These are phyloP conservation scores for Drosophila auraria DNA, from an alignment of 1,140 invertebrate genomes.

Conservation along the genomic window DNA sequence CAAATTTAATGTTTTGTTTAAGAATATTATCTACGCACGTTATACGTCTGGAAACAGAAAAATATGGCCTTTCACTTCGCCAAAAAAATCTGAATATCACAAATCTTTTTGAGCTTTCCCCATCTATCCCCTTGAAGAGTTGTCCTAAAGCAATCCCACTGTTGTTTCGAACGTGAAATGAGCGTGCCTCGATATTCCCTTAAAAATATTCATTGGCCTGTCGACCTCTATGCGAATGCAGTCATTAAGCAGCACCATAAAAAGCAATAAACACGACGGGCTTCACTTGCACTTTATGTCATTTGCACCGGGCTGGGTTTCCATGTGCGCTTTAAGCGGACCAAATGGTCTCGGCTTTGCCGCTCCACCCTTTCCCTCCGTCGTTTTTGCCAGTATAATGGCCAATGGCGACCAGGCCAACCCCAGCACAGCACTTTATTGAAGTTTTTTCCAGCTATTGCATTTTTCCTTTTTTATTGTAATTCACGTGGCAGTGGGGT, in stretches of 20 bases:
- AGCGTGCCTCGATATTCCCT: background rate
- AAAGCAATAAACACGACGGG: constrained; percentile 77
- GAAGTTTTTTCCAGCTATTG: constrained; percentile 45
- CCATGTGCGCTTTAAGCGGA: constrained; percentile 64
- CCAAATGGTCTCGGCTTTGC: constrained; percentile 42
- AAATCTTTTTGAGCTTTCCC: no score
- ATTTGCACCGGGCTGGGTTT: constrained; percentile 55
- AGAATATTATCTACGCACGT: no score
- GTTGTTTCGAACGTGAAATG: constrained; percentile 14
- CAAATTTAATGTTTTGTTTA: no score
- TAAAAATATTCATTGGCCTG: background rate
- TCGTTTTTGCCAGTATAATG: constrained; percentile 26
- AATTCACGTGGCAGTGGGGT: constrained; percentile 56
- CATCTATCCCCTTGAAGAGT: background rate
- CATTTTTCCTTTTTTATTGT: constrained; percentile 32
- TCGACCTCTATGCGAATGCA: constrained; percentile 49
- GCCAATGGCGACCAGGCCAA: constrained; percentile 14
- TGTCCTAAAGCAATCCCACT: background rate
- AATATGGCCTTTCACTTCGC: no score
- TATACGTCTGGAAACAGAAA: no score
- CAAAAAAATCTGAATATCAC: no score
- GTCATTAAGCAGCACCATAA: constrained; percentile 74
- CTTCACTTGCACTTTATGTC: constrained; percentile 72
- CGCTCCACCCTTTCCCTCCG: background rate
- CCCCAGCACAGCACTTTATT: constrained; percentile 48